Evolutionary conservation across 2,888 invertebrate species (phyloP), one percentile per base, ranked within the genome.

Genomic region (Desoria tigrina): DNA sequence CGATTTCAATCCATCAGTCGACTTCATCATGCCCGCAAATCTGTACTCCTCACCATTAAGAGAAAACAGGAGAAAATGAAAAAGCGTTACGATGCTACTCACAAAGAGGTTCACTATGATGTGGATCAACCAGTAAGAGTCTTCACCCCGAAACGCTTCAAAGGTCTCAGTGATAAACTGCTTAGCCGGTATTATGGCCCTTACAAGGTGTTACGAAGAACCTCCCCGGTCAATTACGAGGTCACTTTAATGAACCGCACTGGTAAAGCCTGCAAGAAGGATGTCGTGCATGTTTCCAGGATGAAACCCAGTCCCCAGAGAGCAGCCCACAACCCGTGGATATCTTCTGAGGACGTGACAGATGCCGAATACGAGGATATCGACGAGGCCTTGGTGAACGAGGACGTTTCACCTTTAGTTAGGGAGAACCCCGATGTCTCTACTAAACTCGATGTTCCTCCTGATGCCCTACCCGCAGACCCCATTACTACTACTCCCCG

Each of bases 141-240:
- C 2, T 57, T 56, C 39, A 37, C 42, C 2, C 68, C 64, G 1
- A 61, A 42, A 18, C 28, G 68, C 0, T 50, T 21, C 2, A 39
- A 56, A 6, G 61, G 64, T 0, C 24, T 60, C 2, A 53, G 51
- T 18, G 64, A 68, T 16, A 68, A 68, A 26, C 18, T 68, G 7
- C 61, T 63, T 9, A 27, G 39, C 14, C 6, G 53, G 0, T 58
- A 60, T 27, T 27, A 24, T 26, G 68, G 65, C 1, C 65, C 68
- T 0, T 68, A 62, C 28, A 23, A 37, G 6, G 42, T 68, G 18
- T 23, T 28, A 1, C 14, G 23, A 1, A 27, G 54, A 49, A 1
- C 55, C 11, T 24, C 42, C 0, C 65, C 64, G 0, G 39, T 62
- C 1, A 65, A 61, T 32, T 65, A 65, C 24, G 55, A 61, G 51